These are phyloP conservation scores for Macrobrachium nipponense DNA, from an alignment of 1,140 invertebrate genomes.

Conservation along the genomic window DNA sequence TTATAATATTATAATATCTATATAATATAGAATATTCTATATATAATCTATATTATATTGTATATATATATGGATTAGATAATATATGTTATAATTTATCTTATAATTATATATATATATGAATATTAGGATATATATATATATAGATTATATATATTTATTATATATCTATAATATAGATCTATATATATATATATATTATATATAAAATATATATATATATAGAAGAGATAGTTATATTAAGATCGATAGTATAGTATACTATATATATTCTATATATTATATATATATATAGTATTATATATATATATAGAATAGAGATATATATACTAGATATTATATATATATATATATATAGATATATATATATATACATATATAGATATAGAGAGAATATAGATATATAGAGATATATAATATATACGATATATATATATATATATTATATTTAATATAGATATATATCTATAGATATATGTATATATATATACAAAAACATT, in stretches of 20 bases:
- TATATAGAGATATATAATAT: conserved; percentile 4
- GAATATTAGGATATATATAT: background rate
- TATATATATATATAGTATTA: no score
- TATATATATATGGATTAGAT: conserved; percentile 2
- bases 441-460: background rate
- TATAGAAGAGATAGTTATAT: no score
- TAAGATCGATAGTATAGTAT: no score
- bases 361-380: background rate
- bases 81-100: no score
- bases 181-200: conserved; percentile 17
- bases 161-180: conserved; percentile 6
- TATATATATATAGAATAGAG: background rate
- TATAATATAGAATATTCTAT: no score
- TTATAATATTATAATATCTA: no score
- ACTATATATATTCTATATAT: no score
- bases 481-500: no score
- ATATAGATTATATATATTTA: conserved; percentile 4
- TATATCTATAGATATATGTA: background rate
- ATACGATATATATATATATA: no score
- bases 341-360: conserved; percentile 9
- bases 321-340: background rate
- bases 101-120: background rate
- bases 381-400: no score
- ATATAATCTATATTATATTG: background rate
- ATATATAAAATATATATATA: conserved; percentile 20